Conservation (phyloP, 92 coral and sea anemone species). For the Phenganax marumi region DNA sequence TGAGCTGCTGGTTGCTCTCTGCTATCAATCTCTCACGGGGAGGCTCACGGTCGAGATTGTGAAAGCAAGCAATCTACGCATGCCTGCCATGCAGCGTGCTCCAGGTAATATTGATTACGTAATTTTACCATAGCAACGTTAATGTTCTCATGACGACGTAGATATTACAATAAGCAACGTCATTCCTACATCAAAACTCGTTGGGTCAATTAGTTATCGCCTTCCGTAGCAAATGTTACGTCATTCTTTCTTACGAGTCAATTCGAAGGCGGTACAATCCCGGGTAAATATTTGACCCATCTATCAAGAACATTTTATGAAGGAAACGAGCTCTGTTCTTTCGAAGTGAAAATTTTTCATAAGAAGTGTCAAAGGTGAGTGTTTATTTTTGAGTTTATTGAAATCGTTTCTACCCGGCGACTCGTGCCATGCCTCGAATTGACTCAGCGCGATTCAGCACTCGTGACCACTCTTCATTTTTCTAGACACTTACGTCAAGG, state of each 20-base stretch:
- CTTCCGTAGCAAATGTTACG: not conserved
- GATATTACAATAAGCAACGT: not conserved
- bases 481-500: constrained; percentile 98
- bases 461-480: not conserved
- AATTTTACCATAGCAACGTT: constrained; percentile 1
- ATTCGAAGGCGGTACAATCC: constrained; percentile 17
- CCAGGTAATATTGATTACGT: constrained; percentile 67
- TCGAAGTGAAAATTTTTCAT: constrained; percentile 5
- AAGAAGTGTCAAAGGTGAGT: constrained; percentile 10
- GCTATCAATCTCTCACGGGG: constrained; percentile 97
- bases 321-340: not conserved
- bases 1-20: constrained; percentile 89
- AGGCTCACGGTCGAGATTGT: constrained; percentile 94
- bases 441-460: not conserved
- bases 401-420: constrained; percentile 9
- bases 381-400: not conserved
- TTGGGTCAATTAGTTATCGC: not conserved
- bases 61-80: constrained; percentile 95
- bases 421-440: constrained; percentile 4
- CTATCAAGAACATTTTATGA: too few relatives aligned
- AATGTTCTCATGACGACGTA: not conserved
- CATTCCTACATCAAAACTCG: too few relatives aligned
- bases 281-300: not conserved
- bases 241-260: not conserved
- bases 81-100: constrained; percentile 95